phyloP scores from a whole-genome alignment of 1,140 invertebrate genomes.

The Doryteuthis pealeii region DNA sequence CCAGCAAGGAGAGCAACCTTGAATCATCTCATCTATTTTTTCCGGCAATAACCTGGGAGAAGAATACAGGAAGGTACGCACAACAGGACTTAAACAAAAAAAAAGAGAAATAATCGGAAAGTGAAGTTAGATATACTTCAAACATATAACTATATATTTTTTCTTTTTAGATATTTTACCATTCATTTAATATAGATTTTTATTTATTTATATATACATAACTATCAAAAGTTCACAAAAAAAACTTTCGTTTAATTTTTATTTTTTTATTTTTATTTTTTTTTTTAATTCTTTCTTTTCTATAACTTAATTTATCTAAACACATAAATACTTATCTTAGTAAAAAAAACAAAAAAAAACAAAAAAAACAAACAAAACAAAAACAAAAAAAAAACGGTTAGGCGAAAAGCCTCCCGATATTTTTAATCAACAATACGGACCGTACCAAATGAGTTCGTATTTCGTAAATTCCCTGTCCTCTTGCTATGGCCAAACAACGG shows the following conservation, averaged over 20 bases:
- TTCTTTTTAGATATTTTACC: too few species aligned
- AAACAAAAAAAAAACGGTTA: neutral
- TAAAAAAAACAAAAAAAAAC: neutral
- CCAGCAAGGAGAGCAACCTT: neutral
- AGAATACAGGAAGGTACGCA: neutral
- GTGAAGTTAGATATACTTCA: neutral
- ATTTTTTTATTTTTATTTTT: too few species aligned
- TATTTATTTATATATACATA: too few species aligned
- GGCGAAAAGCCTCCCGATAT: neutral
- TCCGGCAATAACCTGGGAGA: neutral
- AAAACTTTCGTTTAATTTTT: too few species aligned
- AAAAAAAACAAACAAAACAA: neutral
- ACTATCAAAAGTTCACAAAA: too few species aligned
- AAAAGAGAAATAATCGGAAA: slow-evolving; percentile 13
- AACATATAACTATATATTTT: too few species aligned
- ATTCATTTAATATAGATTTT: too few species aligned
- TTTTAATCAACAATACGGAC: neutral
- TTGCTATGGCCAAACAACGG: slow-evolving; percentile 49
- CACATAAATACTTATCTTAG: neutral
- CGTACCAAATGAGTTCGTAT: slow-evolving; percentile 52
- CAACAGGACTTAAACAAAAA: neutral
- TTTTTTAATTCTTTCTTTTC: too few species aligned
- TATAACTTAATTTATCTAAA: neutral
- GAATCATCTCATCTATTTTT: neutral
- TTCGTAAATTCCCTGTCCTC: slow-evolving; percentile 55